Conservation (phyloP, 1,140 invertebrate species). For the Hycleus cichorii region DNA sequence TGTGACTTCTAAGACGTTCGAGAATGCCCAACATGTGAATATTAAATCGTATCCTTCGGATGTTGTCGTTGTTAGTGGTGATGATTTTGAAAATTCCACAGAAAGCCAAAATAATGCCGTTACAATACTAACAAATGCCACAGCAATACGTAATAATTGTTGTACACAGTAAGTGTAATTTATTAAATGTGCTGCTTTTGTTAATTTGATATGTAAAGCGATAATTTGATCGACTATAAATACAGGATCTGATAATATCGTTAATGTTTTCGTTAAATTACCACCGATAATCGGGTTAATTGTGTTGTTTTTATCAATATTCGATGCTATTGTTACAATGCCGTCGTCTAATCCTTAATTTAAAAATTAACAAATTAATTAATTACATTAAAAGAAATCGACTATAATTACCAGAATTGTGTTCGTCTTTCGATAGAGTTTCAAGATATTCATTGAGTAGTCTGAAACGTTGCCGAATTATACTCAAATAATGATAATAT, state of each 20-base stretch:
- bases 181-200: slow-evolving; percentile 18
- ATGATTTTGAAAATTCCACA: slow-evolving; percentile 16
- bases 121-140: slow-evolving; percentile 21
- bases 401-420: slow-evolving; percentile 4
- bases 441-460: slow-evolving; percentile 22
- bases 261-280: slow-evolving; percentile 5
- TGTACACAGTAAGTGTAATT: slow-evolving; percentile 24
- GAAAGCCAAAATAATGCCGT: slow-evolving; percentile 20
- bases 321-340: too few species aligned
- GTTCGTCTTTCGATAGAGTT: slow-evolving; percentile 4
- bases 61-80: not conserved
- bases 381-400: not conserved
- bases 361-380: not conserved
- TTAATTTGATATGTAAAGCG: slow-evolving; percentile 23
- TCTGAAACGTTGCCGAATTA: slow-evolving; percentile 11
- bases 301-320: not conserved
- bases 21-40: slow-evolving; percentile 20
- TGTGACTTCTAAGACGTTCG: slow-evolving; percentile 17
- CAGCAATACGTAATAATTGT: slow-evolving; percentile 21
- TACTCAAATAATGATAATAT: slow-evolving; percentile 15
- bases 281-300: not conserved
- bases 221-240: slow-evolving; percentile 20
- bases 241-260: slow-evolving; percentile 7
- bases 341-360: slow-evolving; percentile 6
- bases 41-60: not conserved